These are phyloP conservation scores for Drosophila jambulina DNA, from an alignment of 1,140 invertebrate species.

Conservation along the genomic window DNA sequence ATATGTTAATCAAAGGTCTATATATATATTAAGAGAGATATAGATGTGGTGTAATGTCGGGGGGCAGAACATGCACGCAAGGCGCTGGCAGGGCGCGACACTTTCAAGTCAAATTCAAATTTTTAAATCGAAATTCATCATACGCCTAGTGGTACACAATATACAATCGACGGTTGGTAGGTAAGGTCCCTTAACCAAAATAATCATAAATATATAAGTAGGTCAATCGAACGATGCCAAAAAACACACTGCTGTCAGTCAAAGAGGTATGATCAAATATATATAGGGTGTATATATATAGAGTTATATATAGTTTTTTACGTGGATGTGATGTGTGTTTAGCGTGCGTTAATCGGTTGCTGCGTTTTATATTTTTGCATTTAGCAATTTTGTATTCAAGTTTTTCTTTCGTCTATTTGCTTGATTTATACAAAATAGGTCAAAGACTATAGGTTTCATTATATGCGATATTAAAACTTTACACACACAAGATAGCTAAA, in stretches of 20 bases:
- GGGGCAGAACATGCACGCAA: constrained; percentile 66
- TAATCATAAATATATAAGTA: constrained; percentile 44
- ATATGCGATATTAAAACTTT: constrained; percentile 65
- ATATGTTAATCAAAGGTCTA: constrained; percentile 48
- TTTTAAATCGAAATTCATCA: constrained; percentile 66
- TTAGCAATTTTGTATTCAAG: constrained; percentile 42
- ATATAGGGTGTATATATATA: constrained; percentile 32
- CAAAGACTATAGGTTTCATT: constrained; percentile 48
- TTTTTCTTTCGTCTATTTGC: constrained; percentile 52
- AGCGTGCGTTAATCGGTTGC: constrained; percentile 52
- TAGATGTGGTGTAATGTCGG: constrained; percentile 19
- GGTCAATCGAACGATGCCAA: constrained; percentile 59
- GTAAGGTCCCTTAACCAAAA: constrained; percentile 60
- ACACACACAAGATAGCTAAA: constrained; percentile 77
- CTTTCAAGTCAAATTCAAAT: constrained; percentile 49
- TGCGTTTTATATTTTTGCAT: constrained; percentile 24
- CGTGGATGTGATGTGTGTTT: constrained; percentile 31
- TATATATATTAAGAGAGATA: constrained; percentile 15
- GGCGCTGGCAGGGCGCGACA: constrained; percentile 63
- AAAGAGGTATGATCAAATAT: constrained; percentile 46
- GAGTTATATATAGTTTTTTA: constrained; percentile 38
- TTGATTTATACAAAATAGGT: constrained; percentile 43
- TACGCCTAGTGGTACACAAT: constrained; percentile 79
- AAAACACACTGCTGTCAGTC: constrained; percentile 62
- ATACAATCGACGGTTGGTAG: constrained; percentile 50